phyloP scores from a whole-genome alignment of 2,888 invertebrate species.

The Halictus ligatus region DNA sequence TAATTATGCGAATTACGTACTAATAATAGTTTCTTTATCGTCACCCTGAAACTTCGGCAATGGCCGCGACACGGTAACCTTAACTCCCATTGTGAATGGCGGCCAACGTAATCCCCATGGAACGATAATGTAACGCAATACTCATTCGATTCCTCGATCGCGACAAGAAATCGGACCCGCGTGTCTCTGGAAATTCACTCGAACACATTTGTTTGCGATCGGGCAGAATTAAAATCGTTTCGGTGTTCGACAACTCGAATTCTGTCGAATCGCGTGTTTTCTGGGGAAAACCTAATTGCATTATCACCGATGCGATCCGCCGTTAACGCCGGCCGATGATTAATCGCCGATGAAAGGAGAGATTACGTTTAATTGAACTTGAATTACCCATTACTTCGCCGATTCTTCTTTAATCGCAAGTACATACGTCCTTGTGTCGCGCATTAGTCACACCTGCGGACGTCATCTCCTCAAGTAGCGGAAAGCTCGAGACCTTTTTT shows the following conservation, averaged over 20 bases:
- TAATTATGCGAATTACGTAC: not conserved
- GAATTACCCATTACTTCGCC: not conserved
- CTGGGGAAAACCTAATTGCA: not conserved
- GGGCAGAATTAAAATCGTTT: not conserved
- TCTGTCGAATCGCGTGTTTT: not conserved
- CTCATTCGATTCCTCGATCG: constrained; percentile 1
- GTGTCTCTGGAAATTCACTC: not conserved
- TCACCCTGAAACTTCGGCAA: not conserved
- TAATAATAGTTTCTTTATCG: not conserved
- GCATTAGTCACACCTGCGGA: not conserved
- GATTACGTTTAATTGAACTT: constrained; percentile 34
- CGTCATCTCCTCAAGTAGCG: not conserved
- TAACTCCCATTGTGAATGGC: not conserved
- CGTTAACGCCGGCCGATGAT: not conserved
- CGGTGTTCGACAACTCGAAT: not conserved
- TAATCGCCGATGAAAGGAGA: not conserved
- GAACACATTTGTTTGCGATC: not conserved
- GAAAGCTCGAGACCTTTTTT: too few relatives aligned
- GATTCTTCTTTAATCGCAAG: not conserved
- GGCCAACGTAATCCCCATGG: constrained; percentile 15
- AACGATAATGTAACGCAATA: constrained; percentile 28
- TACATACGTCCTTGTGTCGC: not conserved
- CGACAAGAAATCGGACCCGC: constrained; percentile 20
- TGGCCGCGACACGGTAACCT: not conserved
- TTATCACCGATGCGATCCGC: not conserved